These are phyloP conservation scores for Dasypus novemcinctus DNA, from an alignment of 2,113 vertebrate genomes.

Conservation along the genomic window DNA sequence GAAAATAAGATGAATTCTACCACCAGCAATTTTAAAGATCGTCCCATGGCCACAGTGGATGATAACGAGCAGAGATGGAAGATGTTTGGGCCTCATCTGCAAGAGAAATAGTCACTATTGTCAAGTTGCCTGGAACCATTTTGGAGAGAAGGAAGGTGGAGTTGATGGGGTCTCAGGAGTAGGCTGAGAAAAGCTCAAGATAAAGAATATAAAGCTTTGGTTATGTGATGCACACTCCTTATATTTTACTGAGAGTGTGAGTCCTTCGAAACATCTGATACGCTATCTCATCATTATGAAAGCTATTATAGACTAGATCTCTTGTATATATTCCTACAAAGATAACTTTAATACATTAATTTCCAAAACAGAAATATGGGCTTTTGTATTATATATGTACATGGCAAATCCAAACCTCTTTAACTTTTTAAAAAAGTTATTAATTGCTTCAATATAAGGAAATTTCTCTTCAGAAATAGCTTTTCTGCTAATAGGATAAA, in stretches of 20 bases:
- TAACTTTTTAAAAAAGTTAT: not conserved
- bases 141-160: not conserved
- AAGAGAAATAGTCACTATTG: not conserved
- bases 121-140: not conserved
- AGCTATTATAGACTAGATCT: not conserved
- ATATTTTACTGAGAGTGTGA: not conserved
- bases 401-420: not conserved
- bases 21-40: not conserved
- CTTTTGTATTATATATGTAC: not conserved
- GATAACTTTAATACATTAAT: constrained; percentile 16
- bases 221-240: not conserved
- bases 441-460: not conserved
- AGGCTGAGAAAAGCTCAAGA: not conserved
- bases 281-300: not conserved
- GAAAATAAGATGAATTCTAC: not conserved
- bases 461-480: not conserved
- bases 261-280: not conserved
- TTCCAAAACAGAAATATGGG: not conserved
- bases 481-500: not conserved
- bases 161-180: not conserved
- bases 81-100: not conserved
- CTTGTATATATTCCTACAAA: not conserved
- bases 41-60: not conserved
- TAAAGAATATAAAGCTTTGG: not conserved
- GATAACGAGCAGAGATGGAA: not conserved